Evolutionary conservation across 2,888 invertebrate genomes (phyloP), one percentile per base, ranked within the genome.

Genomic region (Lepetodrilus schrolli): DNA sequence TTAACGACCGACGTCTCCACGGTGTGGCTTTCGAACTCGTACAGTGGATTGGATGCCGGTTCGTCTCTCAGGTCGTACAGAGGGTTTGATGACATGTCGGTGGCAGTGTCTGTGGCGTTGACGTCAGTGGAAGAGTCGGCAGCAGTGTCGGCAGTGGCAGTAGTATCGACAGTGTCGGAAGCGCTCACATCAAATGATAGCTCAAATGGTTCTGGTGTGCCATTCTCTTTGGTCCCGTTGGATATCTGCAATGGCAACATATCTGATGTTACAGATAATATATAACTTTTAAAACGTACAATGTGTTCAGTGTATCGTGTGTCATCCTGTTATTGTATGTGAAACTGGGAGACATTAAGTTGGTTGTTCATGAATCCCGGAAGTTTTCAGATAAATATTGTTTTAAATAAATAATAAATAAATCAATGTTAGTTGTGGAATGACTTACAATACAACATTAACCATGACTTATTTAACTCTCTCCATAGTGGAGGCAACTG

Each of bases 41-140:
- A 76, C 49, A 76, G 70, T 10, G 74, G 76, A 58, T 75, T 78
- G 50, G 76, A 43, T 1, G 79, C 71, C 20, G 58, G 26, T 34
- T 66, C 68, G 34, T 71, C 65, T 21, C 17, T 36, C 70, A 73
- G 20, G 51, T 70, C 47, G 34, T 49, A 10, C 48, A 71, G 37
- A 4, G 72, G 70, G 74, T 72, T 66, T 43, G 69, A 68, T 3
- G 74, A 17, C 26, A 66, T 48, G 37, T 49, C 17, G 17, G 66
- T 13, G 20, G 72, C 26, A 13, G 58, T 26, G 4, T 38, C 68
- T 1, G 43, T 47, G 26, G 17, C 2, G 26, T 58, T 34, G 26
- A 30, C 2, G 26, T 58, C 58, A 7, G 58, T 30, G 30, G 26
- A 30, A 30, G n/a, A 17, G 34, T 26, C 43, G 30, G n/a, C n/a